Conservation (phyloP, 2,797 vertebrate species). For the Halcyon badia region DNA sequence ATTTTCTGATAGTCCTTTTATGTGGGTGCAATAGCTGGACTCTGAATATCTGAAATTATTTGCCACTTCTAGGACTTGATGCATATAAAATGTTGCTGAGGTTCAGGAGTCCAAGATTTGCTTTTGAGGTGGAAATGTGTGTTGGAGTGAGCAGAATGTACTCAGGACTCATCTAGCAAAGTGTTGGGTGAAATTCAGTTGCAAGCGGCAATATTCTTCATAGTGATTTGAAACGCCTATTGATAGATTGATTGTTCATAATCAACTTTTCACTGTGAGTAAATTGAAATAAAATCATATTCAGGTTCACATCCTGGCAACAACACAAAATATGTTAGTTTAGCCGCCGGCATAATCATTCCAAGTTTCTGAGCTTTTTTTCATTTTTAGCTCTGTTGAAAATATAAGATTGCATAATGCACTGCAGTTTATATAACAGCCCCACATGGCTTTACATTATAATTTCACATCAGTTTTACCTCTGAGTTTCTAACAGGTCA, state of each 20-base stretch:
- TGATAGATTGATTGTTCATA: neutral
- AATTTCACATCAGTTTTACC: constrained; percentile 75
- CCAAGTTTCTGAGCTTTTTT: constrained; percentile 13
- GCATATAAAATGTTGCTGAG: neutral
- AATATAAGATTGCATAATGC: constrained; percentile 28
- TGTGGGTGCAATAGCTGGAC: neutral
- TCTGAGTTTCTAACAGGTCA: constrained; percentile 76
- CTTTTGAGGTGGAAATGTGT: neutral
- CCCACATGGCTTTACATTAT: constrained; percentile 35
- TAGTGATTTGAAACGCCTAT: neutral
- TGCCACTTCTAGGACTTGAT: neutral
- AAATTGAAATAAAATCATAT: constrained; percentile 8
- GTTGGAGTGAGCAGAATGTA: neutral
- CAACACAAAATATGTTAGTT: neutral
- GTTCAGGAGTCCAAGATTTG: neutral
- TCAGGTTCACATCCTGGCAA: neutral
- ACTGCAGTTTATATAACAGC: constrained; percentile 23
- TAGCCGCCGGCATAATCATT: neutral
- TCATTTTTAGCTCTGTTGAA: constrained; percentile 30
- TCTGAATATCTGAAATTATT: neutral
- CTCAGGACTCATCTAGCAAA: neutral
- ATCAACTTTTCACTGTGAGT: neutral
- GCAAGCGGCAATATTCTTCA: neutral
- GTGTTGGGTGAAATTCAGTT: neutral
- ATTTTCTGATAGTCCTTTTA: neutral